A percentile compares a stretch with the other conserved stretches of the same genome.
phyloP scores from a whole-genome alignment of 1,140 invertebrate species.

The Anthonomus grandis region DNA sequence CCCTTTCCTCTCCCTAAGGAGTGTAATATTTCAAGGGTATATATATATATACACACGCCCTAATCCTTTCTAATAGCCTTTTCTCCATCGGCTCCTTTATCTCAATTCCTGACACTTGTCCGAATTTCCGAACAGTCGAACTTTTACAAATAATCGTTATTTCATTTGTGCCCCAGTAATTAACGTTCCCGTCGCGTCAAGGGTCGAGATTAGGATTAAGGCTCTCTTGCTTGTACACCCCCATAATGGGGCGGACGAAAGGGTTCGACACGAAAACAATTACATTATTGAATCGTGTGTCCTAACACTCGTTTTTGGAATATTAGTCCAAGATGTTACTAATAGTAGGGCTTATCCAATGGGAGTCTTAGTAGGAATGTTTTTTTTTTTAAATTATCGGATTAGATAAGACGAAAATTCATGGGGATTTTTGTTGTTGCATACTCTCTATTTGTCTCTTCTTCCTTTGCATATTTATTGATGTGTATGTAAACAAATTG shows the following conservation, averaged over 20 bases:
- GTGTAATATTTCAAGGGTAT: constrained; percentile 40
- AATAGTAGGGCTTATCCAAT: too few relatives aligned
- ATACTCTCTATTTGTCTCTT: too few relatives aligned
- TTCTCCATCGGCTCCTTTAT: constrained; percentile 31
- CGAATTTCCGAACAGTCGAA: constrained; percentile 31
- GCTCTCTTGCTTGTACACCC: constrained; percentile 29
- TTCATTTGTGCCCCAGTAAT: constrained; percentile 43
- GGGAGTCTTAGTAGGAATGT: too few relatives aligned
- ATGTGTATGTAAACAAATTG: too few relatives aligned
- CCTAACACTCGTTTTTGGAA: too few relatives aligned
- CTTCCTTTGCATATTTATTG: too few relatives aligned
- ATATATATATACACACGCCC: constrained; percentile 29
- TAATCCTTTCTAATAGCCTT: constrained; percentile 45
- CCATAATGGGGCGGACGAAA: constrained; percentile 39
- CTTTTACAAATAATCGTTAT: constrained; percentile 41
- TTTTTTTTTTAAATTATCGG: too few relatives aligned
- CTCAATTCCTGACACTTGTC: constrained; percentile 39
- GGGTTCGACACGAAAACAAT: constrained; percentile 41
- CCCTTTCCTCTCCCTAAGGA: constrained; percentile 37
- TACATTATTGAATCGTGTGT: too few relatives aligned
- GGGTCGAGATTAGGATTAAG: constrained; percentile 33
- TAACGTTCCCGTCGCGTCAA: constrained; percentile 45
- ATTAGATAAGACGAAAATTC: too few relatives aligned
- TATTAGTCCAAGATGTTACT: too few relatives aligned
- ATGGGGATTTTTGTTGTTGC: too few relatives aligned